Conservation (phyloP, 2,797 vertebrate species). For the Poecilia gillii region DNA sequence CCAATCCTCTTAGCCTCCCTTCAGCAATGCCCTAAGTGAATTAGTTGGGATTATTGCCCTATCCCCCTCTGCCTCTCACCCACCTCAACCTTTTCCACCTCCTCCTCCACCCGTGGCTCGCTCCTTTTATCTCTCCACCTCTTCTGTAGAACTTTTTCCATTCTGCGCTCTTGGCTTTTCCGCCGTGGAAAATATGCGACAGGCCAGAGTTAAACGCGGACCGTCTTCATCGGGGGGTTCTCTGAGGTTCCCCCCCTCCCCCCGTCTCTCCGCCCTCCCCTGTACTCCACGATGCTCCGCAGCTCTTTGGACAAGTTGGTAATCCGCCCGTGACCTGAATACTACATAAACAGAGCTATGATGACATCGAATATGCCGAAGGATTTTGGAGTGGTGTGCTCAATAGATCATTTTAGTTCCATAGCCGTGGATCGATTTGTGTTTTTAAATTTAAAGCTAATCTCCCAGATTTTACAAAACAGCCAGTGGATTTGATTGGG, state of each 20-base stretch:
- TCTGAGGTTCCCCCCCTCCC: constrained; percentile 8
- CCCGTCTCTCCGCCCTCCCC: constrained; percentile 2
- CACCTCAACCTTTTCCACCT: constrained; percentile 27
- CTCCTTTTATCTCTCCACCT: constrained; percentile 20
- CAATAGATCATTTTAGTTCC: background rate
- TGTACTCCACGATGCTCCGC: constrained; percentile 11
- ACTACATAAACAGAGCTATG: constrained; percentile 26
- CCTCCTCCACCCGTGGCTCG: constrained; percentile 22
- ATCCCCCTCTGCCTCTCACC: constrained; percentile 58
- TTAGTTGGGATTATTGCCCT: constrained; percentile 84
- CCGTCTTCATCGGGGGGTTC: background rate
- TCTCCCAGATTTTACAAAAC: background rate
- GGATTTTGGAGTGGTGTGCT: constrained; percentile 12
- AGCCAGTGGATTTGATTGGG: background rate
- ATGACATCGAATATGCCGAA: constrained; percentile 33
- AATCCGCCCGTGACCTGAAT: constrained; percentile 71
- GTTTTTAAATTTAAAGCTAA: background rate
- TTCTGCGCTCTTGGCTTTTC: background rate
- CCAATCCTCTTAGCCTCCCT: constrained; percentile 89
- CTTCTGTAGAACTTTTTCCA: constrained; percentile 9
- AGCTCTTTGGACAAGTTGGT: constrained; percentile 49
- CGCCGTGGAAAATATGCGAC: background rate
- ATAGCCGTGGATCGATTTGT: background rate
- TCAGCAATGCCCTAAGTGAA: constrained; percentile 87
- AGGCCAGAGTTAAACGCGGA: background rate